Percentiles rank a stretch among this genome's conserved stretches.
Evolutionary conservation across 2,113 vertebrate species (phyloP).

Genomic region (Canis aureus): DNA sequence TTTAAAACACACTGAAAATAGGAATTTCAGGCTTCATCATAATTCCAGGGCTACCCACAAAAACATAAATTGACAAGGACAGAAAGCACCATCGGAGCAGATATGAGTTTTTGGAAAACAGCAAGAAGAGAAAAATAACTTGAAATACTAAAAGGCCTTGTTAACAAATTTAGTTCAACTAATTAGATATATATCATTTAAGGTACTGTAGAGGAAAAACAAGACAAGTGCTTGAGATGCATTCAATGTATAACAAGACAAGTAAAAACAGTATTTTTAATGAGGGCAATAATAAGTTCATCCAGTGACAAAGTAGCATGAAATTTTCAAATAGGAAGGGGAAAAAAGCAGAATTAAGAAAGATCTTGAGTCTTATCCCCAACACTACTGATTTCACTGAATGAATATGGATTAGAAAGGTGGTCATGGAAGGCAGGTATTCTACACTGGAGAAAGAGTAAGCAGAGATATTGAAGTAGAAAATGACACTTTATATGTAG

Average conservation of each 20-base stretch:
- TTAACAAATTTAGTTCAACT: neutral
- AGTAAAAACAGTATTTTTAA: neutral
- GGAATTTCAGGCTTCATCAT: constrained; percentile 5
- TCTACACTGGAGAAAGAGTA: neutral
- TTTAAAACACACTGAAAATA: neutral
- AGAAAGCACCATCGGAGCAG: no score
- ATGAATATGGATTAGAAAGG: neutral
- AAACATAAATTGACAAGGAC: neutral
- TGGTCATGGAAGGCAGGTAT: neutral
- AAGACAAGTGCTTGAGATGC: neutral
- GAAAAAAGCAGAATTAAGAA: neutral
- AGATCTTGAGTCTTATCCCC: neutral
- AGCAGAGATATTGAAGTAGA: neutral
- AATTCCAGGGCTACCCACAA: neutral
- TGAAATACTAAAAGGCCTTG: neutral
- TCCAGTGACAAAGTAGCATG: neutral
- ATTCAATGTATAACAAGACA: neutral
- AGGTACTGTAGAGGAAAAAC: neutral
- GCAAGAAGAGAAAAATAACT: neutral
- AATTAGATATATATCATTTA: neutral
- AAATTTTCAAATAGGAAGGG: neutral
- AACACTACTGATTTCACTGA: neutral
- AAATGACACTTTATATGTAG: neutral
- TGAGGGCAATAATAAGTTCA: neutral
- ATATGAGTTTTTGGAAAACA: neutral